Percentiles rank a stretch among this genome's conserved stretches.
Evolutionary conservation across 2,113 vertebrate genomes (phyloP).

Genomic region (Tragelaphus buxtoni): DNA sequence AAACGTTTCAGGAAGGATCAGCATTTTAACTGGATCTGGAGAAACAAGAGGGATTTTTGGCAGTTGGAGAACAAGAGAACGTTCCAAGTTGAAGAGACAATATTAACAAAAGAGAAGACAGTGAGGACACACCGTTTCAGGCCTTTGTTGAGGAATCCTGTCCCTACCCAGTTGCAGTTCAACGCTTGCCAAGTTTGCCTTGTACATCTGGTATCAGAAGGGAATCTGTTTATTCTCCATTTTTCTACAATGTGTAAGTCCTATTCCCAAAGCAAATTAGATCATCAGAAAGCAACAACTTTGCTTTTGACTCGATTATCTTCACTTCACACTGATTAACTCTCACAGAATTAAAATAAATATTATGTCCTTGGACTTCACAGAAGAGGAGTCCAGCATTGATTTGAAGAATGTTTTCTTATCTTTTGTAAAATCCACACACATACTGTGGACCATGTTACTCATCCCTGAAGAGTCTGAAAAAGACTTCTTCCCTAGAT

Average conservation of each 20-base stretch:
- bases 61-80: neutral
- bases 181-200: constrained; percentile 8
- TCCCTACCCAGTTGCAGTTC: neutral
- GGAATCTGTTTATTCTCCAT: constrained; percentile 16
- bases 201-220: neutral
- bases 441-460: neutral
- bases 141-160: neutral
- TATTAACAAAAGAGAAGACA: neutral
- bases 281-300: neutral
- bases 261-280: constrained; percentile 45
- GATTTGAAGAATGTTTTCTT: constrained; percentile 29
- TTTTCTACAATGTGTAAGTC: neutral
- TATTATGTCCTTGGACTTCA: neutral
- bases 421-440: neutral
- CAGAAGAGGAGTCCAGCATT: neutral
- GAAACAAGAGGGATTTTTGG: neutral
- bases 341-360: constrained; percentile 51
- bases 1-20: neutral
- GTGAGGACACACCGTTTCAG: neutral
- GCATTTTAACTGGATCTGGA: neutral
- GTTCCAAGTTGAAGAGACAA: neutral
- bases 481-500: neutral
- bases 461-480: neutral
- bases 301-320: constrained; percentile 12
- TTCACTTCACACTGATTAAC: neutral